A percentile compares a stretch with the other conserved stretches of the same genome.
Conservation (phyloP, 2,888 invertebrate genomes). For the Drosophila acutilabella region DNA sequence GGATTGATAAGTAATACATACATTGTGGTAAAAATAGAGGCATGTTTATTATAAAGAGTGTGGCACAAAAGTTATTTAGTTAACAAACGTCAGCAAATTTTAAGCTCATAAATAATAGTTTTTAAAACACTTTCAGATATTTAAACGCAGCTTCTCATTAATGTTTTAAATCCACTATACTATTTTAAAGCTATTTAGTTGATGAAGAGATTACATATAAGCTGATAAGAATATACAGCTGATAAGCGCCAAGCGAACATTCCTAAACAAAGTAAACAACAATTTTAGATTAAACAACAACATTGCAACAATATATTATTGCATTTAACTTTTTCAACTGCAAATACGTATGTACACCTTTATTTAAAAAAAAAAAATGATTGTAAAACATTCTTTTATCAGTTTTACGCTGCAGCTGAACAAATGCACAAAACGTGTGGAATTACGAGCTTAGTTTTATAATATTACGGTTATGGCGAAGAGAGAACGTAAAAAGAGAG, state of each 20-base stretch:
- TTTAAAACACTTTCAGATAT: too few relatives aligned
- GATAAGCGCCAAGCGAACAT: slow-evolving; percentile 47
- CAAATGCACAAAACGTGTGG: slow-evolving; percentile 52
- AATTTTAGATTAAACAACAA: slow-evolving; percentile 11
- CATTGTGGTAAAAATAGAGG: neutral
- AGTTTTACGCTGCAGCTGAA: slow-evolving; percentile 34
- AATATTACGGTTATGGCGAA: slow-evolving; percentile 19
- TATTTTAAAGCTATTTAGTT: neutral
- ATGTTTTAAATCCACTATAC: neutral
- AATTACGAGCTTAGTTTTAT: slow-evolving; percentile 61
- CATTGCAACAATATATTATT: slow-evolving; percentile 35
- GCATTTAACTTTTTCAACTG: neutral
- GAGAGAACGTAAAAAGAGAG: too few relatives aligned
- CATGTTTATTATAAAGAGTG: neutral
- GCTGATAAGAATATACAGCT: slow-evolving; percentile 44
- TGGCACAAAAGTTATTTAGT: neutral
- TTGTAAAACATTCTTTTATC: slow-evolving; percentile 37
- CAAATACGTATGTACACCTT: neutral
- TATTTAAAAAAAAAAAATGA: slow-evolving; percentile 18
- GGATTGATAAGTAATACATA: slow-evolving; percentile 21
- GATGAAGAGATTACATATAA: neutral
- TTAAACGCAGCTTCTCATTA: neutral
- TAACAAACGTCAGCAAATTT: too few relatives aligned
- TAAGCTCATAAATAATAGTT: neutral
- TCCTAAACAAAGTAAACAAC: slow-evolving; percentile 23